Conservation (phyloP, 2,113 vertebrate species). For the Emydocephalus ijimae region DNA sequence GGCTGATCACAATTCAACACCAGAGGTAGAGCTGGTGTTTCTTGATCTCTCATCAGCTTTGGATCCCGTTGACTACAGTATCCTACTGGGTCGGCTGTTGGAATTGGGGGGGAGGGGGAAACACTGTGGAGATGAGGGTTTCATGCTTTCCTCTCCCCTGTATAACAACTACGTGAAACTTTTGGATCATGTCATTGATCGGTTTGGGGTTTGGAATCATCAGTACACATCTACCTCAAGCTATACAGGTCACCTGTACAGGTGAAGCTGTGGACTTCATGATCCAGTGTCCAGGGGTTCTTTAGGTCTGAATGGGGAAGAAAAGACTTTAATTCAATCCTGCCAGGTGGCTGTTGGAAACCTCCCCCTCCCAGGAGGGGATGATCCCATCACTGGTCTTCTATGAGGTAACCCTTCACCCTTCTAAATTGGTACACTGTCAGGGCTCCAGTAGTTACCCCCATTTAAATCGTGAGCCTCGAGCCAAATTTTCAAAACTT, state of each 20-base stretch:
- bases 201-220: neutral
- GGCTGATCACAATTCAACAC: neutral
- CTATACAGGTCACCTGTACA: neutral
- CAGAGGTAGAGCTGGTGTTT: neutral
- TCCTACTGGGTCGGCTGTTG: neutral
- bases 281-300: no score
- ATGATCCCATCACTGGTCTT: neutral
- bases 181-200: neutral
- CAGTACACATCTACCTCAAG: neutral
- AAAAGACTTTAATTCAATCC: neutral
- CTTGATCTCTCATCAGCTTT: neutral
- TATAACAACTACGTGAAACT: neutral
- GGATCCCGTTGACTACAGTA: neutral
- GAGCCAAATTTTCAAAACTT: no score
- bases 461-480: no score
- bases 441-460: no score
- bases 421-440: neutral
- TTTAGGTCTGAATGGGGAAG: neutral
- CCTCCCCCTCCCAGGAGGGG: no score
- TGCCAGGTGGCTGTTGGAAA: neutral
- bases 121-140: neutral
- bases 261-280: neutral
- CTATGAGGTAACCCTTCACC: neutral
- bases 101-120: neutral
- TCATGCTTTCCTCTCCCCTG: neutral